A percentile compares a stretch with the other conserved stretches of the same genome.
phyloP scores from a whole-genome alignment of 2,113 vertebrate species.

The Rissa tridactyla region DNA sequence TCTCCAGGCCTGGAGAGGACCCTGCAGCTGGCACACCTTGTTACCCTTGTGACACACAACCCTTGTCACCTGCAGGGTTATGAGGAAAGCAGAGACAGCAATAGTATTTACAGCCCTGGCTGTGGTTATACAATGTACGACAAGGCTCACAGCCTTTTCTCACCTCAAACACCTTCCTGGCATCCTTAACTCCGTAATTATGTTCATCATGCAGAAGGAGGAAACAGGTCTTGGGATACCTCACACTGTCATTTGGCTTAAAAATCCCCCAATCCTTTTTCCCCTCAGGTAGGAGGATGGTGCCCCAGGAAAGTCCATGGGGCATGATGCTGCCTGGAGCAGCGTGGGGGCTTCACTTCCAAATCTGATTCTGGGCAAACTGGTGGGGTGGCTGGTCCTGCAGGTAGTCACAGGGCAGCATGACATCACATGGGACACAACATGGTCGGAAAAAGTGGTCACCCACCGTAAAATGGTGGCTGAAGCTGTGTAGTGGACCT shows the following conservation, averaged over 20 bases:
- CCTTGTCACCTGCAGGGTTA: background rate
- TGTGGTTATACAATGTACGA: background rate
- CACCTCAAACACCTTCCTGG: fast-evolving
- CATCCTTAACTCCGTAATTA: background rate
- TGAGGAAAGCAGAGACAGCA: background rate
- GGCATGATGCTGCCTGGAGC: background rate
- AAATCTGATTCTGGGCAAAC: background rate
- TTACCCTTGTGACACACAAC: too few species aligned
- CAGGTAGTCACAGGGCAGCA: background rate
- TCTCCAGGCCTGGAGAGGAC: background rate
- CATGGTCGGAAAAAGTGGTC: background rate
- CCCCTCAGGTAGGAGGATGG: background rate
- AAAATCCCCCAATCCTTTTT: background rate
- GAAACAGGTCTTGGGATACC: background rate
- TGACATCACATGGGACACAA: background rate
- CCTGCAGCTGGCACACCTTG: background rate
- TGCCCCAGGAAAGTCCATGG: fast-evolving
- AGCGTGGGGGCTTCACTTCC: background rate
- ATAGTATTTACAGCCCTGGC: background rate
- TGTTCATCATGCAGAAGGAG: background rate
- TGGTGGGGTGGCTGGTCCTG: background rate
- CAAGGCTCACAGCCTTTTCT: background rate
- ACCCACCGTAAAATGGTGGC: background rate
- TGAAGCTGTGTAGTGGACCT: background rate
- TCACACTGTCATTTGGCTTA: background rate